Evolutionary conservation across 2,113 vertebrate species (phyloP), one percentile per base, ranked within the genome.

Genomic region (Heliornis fulica): DNA sequence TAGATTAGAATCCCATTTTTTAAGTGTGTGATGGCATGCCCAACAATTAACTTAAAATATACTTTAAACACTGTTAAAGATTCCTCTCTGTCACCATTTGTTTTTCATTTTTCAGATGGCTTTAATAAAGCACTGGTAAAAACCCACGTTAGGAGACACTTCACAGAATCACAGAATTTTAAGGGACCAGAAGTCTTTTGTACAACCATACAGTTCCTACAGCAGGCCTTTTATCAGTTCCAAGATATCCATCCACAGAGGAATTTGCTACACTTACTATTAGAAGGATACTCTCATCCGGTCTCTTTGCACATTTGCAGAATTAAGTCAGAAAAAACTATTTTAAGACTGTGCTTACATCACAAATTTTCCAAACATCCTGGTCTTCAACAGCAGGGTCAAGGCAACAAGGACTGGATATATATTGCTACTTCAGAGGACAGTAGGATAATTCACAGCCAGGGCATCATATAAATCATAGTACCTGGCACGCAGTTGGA

Each of bases 171-270:
- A n/a, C n/a, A n/a, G n/a, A n/a, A n/a, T n/a, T n/a, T n/a, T n/a
- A n/a, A n/a, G n/a, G n/a, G n/a, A n/a, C n/a, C 15, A 79, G 65
- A 72, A 51, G 7, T 48, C 45, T 83, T 93, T 50, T 68, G 61
- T 53, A 75, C 1, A 4, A 50, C 29, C 5, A 3, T 48, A 40
- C 28, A 68, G 50, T 25, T 83, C 19, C 57, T 64, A 81, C 40
- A 56, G 53, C 8, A 84, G 48, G 43, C n/a, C 61, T 95, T 94
- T 75, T 64, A 94, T 89, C 57, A 82, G 28, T 64, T 84, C 83
- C 89, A 65, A 91, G 36, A 92, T 68, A 53, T 79, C 9, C 51
- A 75, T 79, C 9, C 51, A 75, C 48, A 69, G 60, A 87, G 57
- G 80, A 91, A 87, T 82, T 46, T 29, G 53, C 43, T 65, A 53